Base-by-base conservation (phyloP, 2,113 vertebrate species). In the Phalacrocorax aristotelis region DNA sequence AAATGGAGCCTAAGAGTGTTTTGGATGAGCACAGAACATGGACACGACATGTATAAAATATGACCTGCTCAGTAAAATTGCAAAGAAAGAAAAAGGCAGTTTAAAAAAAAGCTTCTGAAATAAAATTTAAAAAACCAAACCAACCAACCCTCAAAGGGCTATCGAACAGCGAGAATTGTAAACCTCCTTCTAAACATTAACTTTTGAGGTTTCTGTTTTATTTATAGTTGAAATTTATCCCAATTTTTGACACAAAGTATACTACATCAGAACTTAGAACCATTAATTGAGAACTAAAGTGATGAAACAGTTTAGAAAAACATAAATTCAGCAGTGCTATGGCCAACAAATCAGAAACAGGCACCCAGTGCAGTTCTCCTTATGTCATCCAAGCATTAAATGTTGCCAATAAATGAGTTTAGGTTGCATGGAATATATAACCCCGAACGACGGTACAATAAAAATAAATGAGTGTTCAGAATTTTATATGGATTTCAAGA, bases 391-490 rank as follows among this genome's bases (percentile, higher is more conserved):
- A 68, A 87, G 57, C 65, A 79, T 87, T 74, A 92, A 92, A 78
- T 79, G 40, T 72, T 96, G 44, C 61, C 76, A 92, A 54, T 95
- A 92, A 92, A 96, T 90, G 69, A 79, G 38, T 87, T 90, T 75
- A 94, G 48, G 60, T 20, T 92, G n/a, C 70, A 84, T 7, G 21
- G 75, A 64, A 95, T 95, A 89, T 85, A 85, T 92, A 89, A 94
- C 22, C 30, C 8, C 2, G 65, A 95, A 93, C 58, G 69, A 95
- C 44, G 72, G 44, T 29, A 72, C 77, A 92, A 75, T 97, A 95
- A 97, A 95, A 96, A 76, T 79, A 92, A 89, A 91, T 25, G 77
- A 89, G 48, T 61, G 62, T 65, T 96, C 83, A 94, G 49, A 95
- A 95, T 85, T 92, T 87, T 87, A 85, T 87, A 72, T 72, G 54